Percentiles rank a stretch among this genome's conserved stretches.
Conservation (phyloP, 2,797 vertebrate species). For the Falco biarmicus region DNA sequence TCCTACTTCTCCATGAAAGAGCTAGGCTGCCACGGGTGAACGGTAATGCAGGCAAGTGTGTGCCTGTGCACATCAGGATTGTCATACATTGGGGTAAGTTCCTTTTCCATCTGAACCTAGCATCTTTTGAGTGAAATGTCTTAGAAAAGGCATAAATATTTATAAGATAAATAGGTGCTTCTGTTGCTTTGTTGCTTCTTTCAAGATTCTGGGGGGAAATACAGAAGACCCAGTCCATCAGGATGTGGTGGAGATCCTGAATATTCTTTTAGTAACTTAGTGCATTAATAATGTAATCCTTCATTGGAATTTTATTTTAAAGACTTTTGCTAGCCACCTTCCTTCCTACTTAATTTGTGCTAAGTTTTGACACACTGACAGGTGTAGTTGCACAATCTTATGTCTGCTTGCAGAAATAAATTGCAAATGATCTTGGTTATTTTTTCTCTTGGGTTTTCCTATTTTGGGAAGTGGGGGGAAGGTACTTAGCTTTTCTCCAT, state of each 20-base stretch:
- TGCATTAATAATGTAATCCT: background rate
- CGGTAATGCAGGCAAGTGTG: accelerated
- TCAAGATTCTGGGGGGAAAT: background rate
- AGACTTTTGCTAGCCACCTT: background rate
- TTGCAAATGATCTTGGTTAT: background rate
- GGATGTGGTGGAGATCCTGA: background rate
- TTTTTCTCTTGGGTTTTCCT: background rate
- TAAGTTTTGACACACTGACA: background rate
- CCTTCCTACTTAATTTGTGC: background rate
- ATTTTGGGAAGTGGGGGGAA: background rate
- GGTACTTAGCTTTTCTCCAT: background rate
- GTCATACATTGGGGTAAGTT: accelerated
- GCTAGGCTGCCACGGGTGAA: background rate
- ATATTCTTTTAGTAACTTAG: background rate
- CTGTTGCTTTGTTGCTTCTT: background rate
- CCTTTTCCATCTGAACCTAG: background rate
- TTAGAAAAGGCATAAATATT: background rate
- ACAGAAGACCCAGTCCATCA: background rate
- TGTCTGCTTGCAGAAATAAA: background rate
- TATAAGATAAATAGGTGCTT: background rate
- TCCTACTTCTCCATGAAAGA: background rate
- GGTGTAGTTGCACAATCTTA: background rate
- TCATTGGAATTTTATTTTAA: background rate
- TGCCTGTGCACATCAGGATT: background rate
- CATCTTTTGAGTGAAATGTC: background rate